Evolutionary conservation across 2,113 vertebrate genomes (phyloP).

Genomic region (Acrocephalus kingi): DNA sequence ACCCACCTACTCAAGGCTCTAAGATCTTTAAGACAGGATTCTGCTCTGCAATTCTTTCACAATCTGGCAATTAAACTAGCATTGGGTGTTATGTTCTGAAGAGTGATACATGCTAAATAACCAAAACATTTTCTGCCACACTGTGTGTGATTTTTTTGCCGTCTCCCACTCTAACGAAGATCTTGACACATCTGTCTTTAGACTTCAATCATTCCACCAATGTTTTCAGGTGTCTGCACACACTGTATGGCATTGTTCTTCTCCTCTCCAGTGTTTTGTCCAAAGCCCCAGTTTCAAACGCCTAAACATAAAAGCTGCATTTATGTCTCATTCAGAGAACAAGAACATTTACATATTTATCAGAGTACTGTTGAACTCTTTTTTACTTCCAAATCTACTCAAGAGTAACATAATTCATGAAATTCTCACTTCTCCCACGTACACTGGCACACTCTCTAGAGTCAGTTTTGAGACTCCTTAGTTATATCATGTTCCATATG

Average conservation of each 20-base stretch:
- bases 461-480: constrained; percentile 1
- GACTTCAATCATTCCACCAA: not conserved
- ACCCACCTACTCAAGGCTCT: not conserved
- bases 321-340: constrained; percentile 29
- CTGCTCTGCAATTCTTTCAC: not conserved
- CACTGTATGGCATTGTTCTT: not conserved
- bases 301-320: not conserved
- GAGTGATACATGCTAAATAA: not conserved
- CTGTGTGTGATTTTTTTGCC: not conserved
- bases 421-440: constrained; percentile 57
- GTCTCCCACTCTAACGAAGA: not conserved
- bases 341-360: constrained; percentile 32
- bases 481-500: constrained; percentile 55
- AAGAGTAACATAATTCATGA: constrained; percentile 57
- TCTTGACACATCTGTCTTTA: not conserved
- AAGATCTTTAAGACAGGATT: not conserved
- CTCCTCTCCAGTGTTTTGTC: not conserved
- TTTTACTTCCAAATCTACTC: constrained; percentile 47
- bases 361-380: constrained; percentile 28
- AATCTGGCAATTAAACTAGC: not conserved
- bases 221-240: not conserved
- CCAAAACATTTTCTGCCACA: not conserved
- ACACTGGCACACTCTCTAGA: constrained; percentile 15
- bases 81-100: not conserved
- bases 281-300: constrained; percentile 12